Conservation (phyloP, 1,140 invertebrate species). For the Portunus trituberculatus region DNA sequence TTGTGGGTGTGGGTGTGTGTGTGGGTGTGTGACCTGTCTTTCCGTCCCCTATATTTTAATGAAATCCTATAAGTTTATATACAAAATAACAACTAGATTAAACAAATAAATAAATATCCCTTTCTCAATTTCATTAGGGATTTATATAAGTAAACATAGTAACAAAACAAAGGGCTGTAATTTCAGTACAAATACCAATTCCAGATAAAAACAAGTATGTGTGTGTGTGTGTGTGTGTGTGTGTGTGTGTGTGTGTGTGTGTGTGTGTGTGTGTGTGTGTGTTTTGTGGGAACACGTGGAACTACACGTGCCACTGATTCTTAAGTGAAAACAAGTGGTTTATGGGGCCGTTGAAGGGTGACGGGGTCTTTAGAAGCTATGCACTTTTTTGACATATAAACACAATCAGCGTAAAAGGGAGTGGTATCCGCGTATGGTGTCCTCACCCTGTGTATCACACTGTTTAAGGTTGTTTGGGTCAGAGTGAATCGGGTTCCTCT, state of each 20-base stretch:
- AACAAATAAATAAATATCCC: too few relatives aligned
- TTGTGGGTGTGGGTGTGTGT: background rate
- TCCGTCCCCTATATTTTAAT: too few relatives aligned
- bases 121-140: too few relatives aligned
- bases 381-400: background rate
- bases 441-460: background rate
- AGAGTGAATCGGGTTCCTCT: background rate
- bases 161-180: too few relatives aligned
- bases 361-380: background rate
- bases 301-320: background rate
- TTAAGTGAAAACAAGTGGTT: background rate
- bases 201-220: background rate
- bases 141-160: too few relatives aligned
- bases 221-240: conserved; percentile 6
- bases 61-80: too few relatives aligned
- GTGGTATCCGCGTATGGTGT: background rate
- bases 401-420: background rate
- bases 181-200: background rate
- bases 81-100: too few relatives aligned
- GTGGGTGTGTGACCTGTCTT: background rate
- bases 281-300: background rate
- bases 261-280: background rate
- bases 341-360: background rate
- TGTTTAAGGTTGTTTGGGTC: background rate
- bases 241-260: background rate